Conservation (phyloP, 2,113 vertebrate species). For the Agapornis roseicollis region DNA sequence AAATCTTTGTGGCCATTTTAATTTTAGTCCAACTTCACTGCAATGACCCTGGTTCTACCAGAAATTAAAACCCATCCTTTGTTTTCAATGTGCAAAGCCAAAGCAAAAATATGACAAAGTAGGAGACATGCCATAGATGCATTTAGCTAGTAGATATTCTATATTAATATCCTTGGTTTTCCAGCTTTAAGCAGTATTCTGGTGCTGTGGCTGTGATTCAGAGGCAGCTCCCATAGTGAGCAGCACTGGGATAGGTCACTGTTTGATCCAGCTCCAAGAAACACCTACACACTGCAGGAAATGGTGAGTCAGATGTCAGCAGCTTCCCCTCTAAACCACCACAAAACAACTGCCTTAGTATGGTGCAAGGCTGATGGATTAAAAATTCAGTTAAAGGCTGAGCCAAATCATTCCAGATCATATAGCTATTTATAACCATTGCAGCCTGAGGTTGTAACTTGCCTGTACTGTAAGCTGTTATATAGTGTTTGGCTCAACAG, state of each 20-base stretch:
- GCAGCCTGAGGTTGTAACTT: background rate
- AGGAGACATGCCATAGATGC: background rate
- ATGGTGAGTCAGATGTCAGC: background rate
- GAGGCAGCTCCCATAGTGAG: background rate
- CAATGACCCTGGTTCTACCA: background rate
- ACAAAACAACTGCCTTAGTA: background rate
- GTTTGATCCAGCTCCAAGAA: background rate
- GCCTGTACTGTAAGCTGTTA: background rate
- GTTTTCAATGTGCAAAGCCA: background rate
- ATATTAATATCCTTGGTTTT: background rate
- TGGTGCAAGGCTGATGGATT: background rate
- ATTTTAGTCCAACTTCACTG: background rate
- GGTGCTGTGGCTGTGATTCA: background rate
- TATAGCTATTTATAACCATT: background rate
- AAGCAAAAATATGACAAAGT: background rate
- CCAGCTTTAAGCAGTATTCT: background rate
- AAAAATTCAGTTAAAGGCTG: background rate
- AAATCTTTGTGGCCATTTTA: background rate
- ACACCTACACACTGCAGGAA: background rate
- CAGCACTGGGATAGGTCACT: accelerated
- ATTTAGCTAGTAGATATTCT: background rate
- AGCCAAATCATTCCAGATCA: background rate
- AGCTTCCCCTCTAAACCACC: background rate
- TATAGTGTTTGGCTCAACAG: background rate
- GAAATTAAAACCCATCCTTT: background rate